These are phyloP conservation scores for Himalopsyche japonica DNA, from an alignment of 2,888 invertebrate genomes.

Conservation along the genomic window DNA sequence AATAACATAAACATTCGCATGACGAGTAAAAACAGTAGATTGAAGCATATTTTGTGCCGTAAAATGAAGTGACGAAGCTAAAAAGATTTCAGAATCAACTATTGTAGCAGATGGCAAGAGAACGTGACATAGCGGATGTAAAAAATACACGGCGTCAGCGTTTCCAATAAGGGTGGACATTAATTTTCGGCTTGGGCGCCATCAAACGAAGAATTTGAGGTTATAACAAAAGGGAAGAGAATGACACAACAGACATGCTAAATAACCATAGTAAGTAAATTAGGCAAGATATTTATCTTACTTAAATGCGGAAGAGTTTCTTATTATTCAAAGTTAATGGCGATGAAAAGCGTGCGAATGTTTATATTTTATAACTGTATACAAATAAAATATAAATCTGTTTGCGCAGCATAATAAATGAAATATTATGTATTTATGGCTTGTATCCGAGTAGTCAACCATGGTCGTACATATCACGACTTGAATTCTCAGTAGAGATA, in stretches of 20 bases:
- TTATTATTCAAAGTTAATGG: neutral
- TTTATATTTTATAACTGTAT: too few relatives aligned
- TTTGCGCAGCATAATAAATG: too few relatives aligned
- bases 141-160: neutral
- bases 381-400: too few relatives aligned
- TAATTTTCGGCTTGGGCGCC: neutral
- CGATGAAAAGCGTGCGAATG: neutral
- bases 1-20: too few relatives aligned
- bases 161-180: neutral
- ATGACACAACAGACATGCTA: neutral
- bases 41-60: too few relatives aligned
- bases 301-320: neutral
- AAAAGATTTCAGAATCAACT: neutral
- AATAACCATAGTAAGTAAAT: neutral
- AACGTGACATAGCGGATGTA: neutral
- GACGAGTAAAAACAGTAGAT: too few relatives aligned
- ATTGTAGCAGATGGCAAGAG: neutral
- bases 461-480: too few relatives aligned
- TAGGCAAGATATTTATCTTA: neutral
- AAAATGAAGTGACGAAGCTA: too few relatives aligned
- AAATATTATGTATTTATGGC: too few relatives aligned
- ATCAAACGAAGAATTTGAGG: neutral
- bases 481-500: too few relatives aligned
- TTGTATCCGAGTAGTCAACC: too few relatives aligned
- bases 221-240: neutral